Percentiles rank a stretch among this genome's conserved stretches.
These are phyloP conservation scores for Willowsia nigromaculata DNA, from an alignment of 2,888 invertebrate species.

Conservation along the genomic window DNA sequence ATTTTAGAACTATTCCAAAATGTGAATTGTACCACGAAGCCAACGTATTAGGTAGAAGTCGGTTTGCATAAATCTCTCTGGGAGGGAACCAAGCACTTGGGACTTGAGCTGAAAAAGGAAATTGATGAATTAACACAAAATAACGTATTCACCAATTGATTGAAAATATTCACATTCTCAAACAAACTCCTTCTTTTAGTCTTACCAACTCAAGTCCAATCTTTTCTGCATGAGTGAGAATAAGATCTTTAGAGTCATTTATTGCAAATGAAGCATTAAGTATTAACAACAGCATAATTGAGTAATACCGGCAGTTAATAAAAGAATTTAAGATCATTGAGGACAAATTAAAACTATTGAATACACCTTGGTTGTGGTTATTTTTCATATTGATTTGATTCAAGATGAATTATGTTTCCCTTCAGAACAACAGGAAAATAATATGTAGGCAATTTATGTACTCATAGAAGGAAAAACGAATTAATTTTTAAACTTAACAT, in stretches of 20 bases:
- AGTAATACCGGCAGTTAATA: too few species aligned
- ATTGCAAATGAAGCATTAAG: not conserved
- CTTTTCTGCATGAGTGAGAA: not conserved
- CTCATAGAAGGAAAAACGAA: too few species aligned
- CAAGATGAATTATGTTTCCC: too few species aligned
- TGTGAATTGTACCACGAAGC: not conserved
- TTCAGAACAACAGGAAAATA: too few species aligned
- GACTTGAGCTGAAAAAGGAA: slow-evolving; percentile 8
- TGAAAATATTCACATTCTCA: not conserved
- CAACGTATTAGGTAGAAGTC: slow-evolving; percentile 39
- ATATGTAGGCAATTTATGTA: too few species aligned
- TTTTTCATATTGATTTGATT: too few species aligned
- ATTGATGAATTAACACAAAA: not conserved
- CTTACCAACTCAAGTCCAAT: slow-evolving; percentile 5
- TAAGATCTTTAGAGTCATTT: slow-evolving; percentile 6
- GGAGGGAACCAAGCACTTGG: not conserved
- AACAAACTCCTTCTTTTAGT: not conserved
- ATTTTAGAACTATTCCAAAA: not conserved
- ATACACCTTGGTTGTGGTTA: too few species aligned
- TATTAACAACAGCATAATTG: too few species aligned
- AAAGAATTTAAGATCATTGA: too few species aligned
- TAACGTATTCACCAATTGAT: not conserved
- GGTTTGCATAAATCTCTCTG: slow-evolving; percentile 6
- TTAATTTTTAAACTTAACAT: too few species aligned
- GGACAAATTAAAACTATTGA: too few species aligned